phyloP scores from a whole-genome alignment of 2,113 vertebrate species.

The Sus scrofa region T2T-Sscrofa CM000814.6:11231001-11231500 shows the following conservation, averaged over 20 bases:
- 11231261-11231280: background rate
- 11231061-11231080: slow-evolving; percentile 4
- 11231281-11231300: background rate
- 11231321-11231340: background rate
- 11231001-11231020: background rate
- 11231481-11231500: background rate
- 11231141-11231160: background rate
- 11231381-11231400: background rate
- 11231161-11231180: background rate
- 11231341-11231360: background rate
- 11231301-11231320: background rate
- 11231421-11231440: background rate
- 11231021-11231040: slow-evolving; percentile 1
- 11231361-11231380: background rate
- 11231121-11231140: background rate
- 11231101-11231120: background rate
- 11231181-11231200: background rate
- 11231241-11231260: background rate
- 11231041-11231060: background rate
- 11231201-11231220: background rate
- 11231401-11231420: background rate
- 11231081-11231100: background rate
- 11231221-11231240: background rate
- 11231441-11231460: background rate
- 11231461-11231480: background rate